phyloP scores from a whole-genome alignment of 92 coral and sea anemone species.

The Epizoanthus rinbou region DNA sequence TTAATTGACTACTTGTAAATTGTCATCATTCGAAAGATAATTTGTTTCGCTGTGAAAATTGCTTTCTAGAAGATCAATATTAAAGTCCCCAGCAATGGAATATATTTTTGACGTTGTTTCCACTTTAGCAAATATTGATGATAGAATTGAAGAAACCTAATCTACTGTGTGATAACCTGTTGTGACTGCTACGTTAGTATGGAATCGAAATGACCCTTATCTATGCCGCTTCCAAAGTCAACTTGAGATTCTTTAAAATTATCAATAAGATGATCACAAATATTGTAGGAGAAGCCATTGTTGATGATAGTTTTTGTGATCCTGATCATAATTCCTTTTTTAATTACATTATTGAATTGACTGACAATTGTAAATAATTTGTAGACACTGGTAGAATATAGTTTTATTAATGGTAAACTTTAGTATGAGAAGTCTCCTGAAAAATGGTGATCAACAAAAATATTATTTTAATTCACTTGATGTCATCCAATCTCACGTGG shows the following conservation, averaged over 20 bases:
- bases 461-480: no score
- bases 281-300: not conserved
- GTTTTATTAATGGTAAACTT: no score
- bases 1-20: no score
- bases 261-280: slow-evolving; percentile 1
- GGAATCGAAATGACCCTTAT: not conserved
- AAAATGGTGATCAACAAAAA: no score
- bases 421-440: no score
- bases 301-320: no score
- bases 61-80: slow-evolving; percentile 2
- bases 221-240: not conserved
- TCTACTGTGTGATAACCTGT: not conserved
- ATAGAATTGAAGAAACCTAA: not conserved
- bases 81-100: not conserved
- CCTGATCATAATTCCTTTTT: no score
- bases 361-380: no score
- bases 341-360: no score
- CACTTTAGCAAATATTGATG: slow-evolving; percentile 11
- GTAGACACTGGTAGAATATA: no score
- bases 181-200: slow-evolving; percentile 1
- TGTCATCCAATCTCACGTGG: no score
- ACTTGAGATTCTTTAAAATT: not conserved
- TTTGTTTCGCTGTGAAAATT: not conserved
- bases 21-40: not conserved
- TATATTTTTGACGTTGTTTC: not conserved